Conservation (phyloP, 2,797 vertebrate genomes). For the Sebastes oblongus region DNA sequence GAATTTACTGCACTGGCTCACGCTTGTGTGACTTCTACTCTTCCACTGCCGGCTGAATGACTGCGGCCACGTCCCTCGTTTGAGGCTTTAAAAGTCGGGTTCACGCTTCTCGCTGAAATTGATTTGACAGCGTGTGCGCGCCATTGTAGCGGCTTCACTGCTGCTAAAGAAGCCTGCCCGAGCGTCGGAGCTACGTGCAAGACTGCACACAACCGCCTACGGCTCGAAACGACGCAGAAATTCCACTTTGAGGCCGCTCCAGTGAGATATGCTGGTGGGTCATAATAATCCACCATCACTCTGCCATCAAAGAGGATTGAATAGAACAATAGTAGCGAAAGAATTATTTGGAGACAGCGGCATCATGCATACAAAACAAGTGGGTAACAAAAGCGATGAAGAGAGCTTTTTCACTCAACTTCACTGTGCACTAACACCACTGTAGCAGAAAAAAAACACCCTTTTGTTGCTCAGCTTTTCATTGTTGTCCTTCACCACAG, state of each 20-base stretch:
- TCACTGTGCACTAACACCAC: constrained; percentile 45
- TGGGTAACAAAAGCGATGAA: constrained; percentile 59
- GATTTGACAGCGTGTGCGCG: constrained; percentile 15
- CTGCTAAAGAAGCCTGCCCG: not conserved
- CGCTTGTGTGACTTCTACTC: not conserved
- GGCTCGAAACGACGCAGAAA: not conserved
- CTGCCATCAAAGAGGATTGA: constrained; percentile 32
- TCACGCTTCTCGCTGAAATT: constrained; percentile 20
- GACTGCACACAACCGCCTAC: not conserved
- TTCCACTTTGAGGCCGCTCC: not conserved
- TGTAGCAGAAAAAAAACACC: constrained; percentile 1
- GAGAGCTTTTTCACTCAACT: constrained; percentile 38
- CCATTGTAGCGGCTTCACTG: not conserved
- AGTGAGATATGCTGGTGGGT: constrained; percentile 21
- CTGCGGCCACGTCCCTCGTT: constrained; percentile 1
- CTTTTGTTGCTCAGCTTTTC: constrained; percentile 52
- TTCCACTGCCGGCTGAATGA: not conserved
- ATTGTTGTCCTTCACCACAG: constrained; percentile 51
- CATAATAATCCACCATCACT: constrained; percentile 24
- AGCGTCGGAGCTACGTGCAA: not conserved
- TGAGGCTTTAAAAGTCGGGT: constrained; percentile 5
- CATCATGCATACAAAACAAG: constrained; percentile 55
- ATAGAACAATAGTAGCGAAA: constrained; percentile 40
- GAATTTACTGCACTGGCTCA: constrained; percentile 23
- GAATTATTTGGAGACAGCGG: constrained; percentile 46